Evolutionary conservation across 1,140 invertebrate genomes (phyloP).

Genomic region (Palaemon carinicauda): DNA sequence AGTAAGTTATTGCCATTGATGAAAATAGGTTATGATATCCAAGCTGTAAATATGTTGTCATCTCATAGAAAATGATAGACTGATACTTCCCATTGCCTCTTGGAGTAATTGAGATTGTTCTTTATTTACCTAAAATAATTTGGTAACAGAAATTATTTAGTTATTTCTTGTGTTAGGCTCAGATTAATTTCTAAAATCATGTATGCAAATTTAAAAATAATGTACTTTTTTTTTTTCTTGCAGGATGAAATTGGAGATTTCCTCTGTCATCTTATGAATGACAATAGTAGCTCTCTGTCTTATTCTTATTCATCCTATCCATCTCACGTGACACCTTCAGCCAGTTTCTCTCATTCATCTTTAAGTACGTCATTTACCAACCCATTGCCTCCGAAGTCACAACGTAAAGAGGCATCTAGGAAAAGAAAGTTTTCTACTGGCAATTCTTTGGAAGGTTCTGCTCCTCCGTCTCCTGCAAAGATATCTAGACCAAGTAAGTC

Average conservation of each 20-base stretch:
- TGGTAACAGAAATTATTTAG: no score
- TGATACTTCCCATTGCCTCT: no score
- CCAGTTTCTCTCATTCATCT: background rate
- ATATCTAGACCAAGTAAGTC: conserved; percentile 39
- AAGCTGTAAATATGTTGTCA: no score
- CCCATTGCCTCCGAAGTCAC: conserved; percentile 18
- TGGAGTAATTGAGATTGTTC: no score
- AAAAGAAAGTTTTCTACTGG: conserved; percentile 32
- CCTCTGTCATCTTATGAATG: conserved; percentile 12
- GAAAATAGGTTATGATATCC: no score
- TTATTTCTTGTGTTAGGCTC: no score
- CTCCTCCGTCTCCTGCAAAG: conserved; percentile 4
- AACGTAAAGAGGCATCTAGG: background rate
- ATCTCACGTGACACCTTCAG: background rate
- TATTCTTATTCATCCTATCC: background rate
- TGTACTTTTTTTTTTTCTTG: conserved; percentile 1
- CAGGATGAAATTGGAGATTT: conserved; percentile 54
- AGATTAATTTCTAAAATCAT: no score
- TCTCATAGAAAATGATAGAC: no score
- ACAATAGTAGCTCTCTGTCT: background rate
- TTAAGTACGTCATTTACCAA: conserved; percentile 22
- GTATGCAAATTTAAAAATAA: no score
- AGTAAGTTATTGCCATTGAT: no score
- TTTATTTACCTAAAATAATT: no score
- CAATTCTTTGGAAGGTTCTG: background rate